phyloP scores from a whole-genome alignment of 2,888 invertebrate genomes.

The Trissolcus japonicus region DNA sequence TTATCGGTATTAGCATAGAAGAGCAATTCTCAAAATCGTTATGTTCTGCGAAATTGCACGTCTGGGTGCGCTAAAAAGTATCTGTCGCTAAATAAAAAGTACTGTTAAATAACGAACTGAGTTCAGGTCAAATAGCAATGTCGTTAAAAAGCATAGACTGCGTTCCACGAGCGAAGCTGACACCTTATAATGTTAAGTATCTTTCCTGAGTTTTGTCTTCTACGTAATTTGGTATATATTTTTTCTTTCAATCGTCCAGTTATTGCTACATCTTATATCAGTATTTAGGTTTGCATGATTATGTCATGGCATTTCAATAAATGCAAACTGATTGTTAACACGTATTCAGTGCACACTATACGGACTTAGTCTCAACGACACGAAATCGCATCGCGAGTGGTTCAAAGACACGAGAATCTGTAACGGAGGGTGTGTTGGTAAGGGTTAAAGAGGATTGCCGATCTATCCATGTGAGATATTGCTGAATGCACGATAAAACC shows the following conservation, averaged over 20 bases:
- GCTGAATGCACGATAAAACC: slow-evolving; percentile 72
- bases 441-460: slow-evolving; percentile 73
- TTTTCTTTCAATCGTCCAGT: too few species aligned
- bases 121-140: slow-evolving; percentile 45
- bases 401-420: slow-evolving; percentile 49
- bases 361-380: slow-evolving; percentile 33
- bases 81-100: slow-evolving; percentile 68
- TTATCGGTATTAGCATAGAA: slow-evolving; percentile 75
- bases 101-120: slow-evolving; percentile 66
- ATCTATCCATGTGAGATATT: slow-evolving; percentile 73
- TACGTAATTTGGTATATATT: neutral
- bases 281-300: too few species aligned
- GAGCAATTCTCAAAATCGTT: slow-evolving; percentile 74
- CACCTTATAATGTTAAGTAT: slow-evolving; percentile 23
- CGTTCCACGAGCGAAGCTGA: slow-evolving; percentile 26
- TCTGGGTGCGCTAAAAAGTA: slow-evolving; percentile 70
- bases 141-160: slow-evolving; percentile 42
- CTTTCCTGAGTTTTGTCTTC: slow-evolving; percentile 11
- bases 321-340: slow-evolving; percentile 47
- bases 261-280: too few species aligned
- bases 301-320: slow-evolving; percentile 17
- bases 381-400: slow-evolving; percentile 58
- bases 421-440: slow-evolving; percentile 52
- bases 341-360: slow-evolving; percentile 31
- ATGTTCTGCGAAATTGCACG: slow-evolving; percentile 68